phyloP scores from a whole-genome alignment of 2,888 invertebrate species.

The Mystacides longicornis region DNA sequence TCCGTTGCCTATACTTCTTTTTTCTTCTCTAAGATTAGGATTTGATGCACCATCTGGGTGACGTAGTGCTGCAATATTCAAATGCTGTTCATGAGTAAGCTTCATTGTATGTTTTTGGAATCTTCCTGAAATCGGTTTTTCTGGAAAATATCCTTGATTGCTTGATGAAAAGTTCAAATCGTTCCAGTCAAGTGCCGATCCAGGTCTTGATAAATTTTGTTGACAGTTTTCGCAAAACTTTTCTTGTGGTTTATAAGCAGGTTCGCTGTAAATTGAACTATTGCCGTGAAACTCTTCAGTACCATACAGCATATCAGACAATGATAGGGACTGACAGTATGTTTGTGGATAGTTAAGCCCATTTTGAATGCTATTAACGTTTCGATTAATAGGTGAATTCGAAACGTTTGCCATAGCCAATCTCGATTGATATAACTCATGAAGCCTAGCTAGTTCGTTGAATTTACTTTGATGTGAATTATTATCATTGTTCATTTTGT shows the following conservation, averaged over 20 bases:
- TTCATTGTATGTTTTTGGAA: slow-evolving; percentile 60
- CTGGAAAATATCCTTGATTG: slow-evolving; percentile 36
- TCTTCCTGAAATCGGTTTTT: slow-evolving; percentile 45
- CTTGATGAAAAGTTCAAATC: slow-evolving; percentile 48
- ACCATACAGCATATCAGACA: slow-evolving; percentile 62
- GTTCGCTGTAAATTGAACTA: slow-evolving; percentile 81
- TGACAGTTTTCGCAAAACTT: slow-evolving; percentile 72
- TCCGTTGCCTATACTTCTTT: slow-evolving; percentile 55
- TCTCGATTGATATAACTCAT: slow-evolving; percentile 74
- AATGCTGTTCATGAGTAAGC: slow-evolving; percentile 44
- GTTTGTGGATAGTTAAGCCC: slow-evolving; percentile 44
- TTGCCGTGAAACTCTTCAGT: slow-evolving; percentile 60
- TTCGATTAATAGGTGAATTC: slow-evolving; percentile 54
- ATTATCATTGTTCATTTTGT: slow-evolving; percentile 35
- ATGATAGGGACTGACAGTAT: slow-evolving; percentile 62
- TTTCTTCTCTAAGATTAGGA: slow-evolving; percentile 74
- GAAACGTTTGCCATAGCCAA: slow-evolving; percentile 67
- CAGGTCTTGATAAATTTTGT: slow-evolving; percentile 60
- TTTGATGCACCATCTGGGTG: slow-evolving; percentile 92
- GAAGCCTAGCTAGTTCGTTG: slow-evolving; percentile 72
- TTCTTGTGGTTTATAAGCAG: slow-evolving; percentile 66
- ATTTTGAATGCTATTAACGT: slow-evolving; percentile 29
- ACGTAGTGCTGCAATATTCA: slow-evolving; percentile 63
- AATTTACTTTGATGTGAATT: slow-evolving; percentile 48
- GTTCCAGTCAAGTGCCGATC: slow-evolving; percentile 60